Conservation (phyloP, 2,113 vertebrate species). For the Chionomys nivalis region DNA sequence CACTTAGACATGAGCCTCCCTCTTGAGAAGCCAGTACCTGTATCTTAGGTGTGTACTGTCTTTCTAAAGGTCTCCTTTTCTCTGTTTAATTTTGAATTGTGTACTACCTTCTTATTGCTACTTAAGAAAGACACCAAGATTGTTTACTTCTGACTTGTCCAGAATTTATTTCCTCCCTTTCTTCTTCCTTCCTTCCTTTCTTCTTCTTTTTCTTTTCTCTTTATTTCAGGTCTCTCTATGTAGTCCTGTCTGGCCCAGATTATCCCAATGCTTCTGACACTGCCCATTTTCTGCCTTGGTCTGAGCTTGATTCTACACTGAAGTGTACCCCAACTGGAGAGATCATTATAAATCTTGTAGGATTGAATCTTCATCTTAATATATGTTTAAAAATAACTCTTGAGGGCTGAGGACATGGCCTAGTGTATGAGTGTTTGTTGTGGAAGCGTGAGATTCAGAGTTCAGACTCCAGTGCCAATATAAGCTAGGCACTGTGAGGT, state of each 20-base stretch:
- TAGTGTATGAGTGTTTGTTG: neutral
- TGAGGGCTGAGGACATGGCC: neutral
- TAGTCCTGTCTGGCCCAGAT: neutral
- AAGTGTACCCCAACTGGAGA: neutral
- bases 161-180: neutral
- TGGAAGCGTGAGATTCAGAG: neutral
- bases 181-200: neutral
- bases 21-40: neutral
- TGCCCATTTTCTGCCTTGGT: neutral
- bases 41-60: neutral
- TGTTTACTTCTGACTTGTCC: neutral
- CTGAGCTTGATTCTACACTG: neutral
- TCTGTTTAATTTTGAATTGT: neutral
- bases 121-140: neutral
- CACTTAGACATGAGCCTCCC: neutral
- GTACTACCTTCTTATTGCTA: neutral
- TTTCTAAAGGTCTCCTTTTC: neutral
- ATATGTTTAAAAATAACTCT: neutral
- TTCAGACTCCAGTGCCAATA: neutral
- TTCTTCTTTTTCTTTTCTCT: neutral
- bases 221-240: neutral
- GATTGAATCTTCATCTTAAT: conserved; percentile 16
- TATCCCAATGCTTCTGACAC: neutral
- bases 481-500: neutral
- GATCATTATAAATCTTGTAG: neutral